Evolutionary conservation across 2,113 vertebrate species (phyloP), one percentile per base, ranked within the genome.

Genomic region (Mus spicilegus): DNA sequence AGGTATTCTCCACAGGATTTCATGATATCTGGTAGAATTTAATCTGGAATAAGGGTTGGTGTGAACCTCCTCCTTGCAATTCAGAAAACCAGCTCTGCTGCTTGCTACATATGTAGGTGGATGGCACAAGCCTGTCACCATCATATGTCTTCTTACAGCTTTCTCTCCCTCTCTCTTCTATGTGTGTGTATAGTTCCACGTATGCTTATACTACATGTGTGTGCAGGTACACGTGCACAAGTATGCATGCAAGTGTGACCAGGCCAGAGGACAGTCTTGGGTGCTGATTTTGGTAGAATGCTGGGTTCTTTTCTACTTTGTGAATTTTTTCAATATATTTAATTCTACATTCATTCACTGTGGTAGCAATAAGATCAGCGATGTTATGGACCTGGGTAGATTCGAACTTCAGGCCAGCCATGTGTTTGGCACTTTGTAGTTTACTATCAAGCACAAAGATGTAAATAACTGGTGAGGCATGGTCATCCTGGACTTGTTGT

Each of bases 1-100:
- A 97, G 95, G 96, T 98, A 98, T 98, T 98, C 97, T 98, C 98
- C 96, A 88, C 89, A 98, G 98, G 97, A 98, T 97, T 97, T 81
- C 46, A 42, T 5, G 3, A 39, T 97, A 95, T 96, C 95, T 97
- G 96, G 89, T 92, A 91, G 96, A 97, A 98, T 98, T 98, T 97
- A 96, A 96, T 96, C 97, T 97, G 95, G 78, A 96, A 72, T 96
- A 72, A 95, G 81, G 95, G 36, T 70, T 16, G 1, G 5, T 42
- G 26, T 88, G 96, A 63, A 94, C 85, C 67, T 77, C 54, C 36
- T 95, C 56, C 56, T 91, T 19, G 63, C 1, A 28, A 9, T 39
- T 20, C 13, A 26, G 76, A n/a, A 67, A 12, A 24, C 4, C 7
- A 33, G 67, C 36, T 77, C 19, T 28, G 39, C 9, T 16, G 1